Evolutionary conservation across 2,888 invertebrate genomes (phyloP), one percentile per base, ranked within the genome.

Genomic region (Synanthedon tipuliformis): DNA sequence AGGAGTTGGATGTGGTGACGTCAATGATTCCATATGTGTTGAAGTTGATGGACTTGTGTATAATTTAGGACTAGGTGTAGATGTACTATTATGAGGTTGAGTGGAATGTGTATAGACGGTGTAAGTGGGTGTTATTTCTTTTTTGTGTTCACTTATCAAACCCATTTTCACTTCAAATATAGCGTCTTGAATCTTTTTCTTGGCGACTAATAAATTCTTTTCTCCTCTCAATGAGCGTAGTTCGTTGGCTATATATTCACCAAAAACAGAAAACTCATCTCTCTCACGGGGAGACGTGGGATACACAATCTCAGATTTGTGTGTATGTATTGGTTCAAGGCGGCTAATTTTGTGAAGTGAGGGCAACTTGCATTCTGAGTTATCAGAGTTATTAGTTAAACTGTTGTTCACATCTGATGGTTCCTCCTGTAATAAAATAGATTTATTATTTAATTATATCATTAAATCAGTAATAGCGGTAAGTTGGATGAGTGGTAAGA

Each of bases 111-210:
- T 65, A 53, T 70, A 83, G 0, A 79, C 75, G 1, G 77, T 71
- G 55, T 77, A 78, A 1, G 75, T 58, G 0, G 68, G 55, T 3
- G 60, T 61, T 48, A 71, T 73, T 16, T 82, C 81, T 2, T 60
- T 52, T 52, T 75, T 68, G 0, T 67, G 61, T 13, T 88, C 87
- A 62, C 74, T 82, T 48, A 89, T 75, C 66, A 89, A 83, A 13
- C 87, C 88, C 89, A 90, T 89, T 69, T 89, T 90, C 0, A 90
- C 89, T 62, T 90, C 90, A 69, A 89, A 90, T 61, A 90, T 87
- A 11, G 88, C 86, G 61, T 89, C 90, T 62, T 90, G 89, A 55
- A 90, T 90, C 65, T 89, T 90, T 63, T 90, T 90, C 63, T 90
- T 90, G 0, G 89, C 84, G 3, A 89, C 78, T 4, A 89, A 67